Conservation (phyloP, 2,888 invertebrate species). For the Cryptophagus acutangulus region DNA sequence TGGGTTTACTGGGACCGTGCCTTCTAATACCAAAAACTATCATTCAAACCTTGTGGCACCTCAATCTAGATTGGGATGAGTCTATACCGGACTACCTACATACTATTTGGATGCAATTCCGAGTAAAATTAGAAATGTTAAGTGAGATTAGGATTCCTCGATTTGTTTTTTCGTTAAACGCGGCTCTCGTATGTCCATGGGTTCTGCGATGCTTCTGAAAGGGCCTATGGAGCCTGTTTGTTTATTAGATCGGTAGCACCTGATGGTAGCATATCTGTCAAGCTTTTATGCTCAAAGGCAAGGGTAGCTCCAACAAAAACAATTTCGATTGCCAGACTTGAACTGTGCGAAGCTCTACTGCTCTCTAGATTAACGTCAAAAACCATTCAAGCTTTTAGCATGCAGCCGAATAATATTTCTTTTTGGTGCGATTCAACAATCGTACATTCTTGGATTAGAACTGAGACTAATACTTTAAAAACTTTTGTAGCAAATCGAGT, state of each 20-base stretch:
- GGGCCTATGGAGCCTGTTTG: constrained; percentile 20
- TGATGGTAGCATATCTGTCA: constrained; percentile 7
- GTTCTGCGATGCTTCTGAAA: constrained; percentile 23
- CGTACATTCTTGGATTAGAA: constrained; percentile 12
- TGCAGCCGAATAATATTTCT: constrained; percentile 3
- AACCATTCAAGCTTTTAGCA: constrained; percentile 9
- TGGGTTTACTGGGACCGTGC: constrained; percentile 17
- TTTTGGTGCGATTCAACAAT: constrained; percentile 31
- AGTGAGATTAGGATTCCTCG: constrained; percentile 6
- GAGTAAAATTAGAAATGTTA: background rate
- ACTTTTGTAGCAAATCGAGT: constrained; percentile 28
- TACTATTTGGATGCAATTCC: background rate
- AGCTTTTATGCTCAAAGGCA: constrained; percentile 29
- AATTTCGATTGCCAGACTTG: constrained; percentile 26
- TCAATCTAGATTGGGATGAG: constrained; percentile 17
- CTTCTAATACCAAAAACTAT: constrained; percentile 16
- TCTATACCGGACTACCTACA: background rate
- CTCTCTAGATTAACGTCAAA: constrained; percentile 16
- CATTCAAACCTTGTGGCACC: constrained; percentile 17
- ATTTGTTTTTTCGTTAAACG: constrained; percentile 4
- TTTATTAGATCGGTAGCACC: constrained; percentile 15
- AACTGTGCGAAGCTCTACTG: constrained; percentile 27
- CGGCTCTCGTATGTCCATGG: constrained; percentile 17
- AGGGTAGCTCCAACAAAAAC: constrained; percentile 31
- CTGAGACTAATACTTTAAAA: constrained; percentile 18